Conservation (phyloP, 2,888 invertebrate genomes). For the Gerris lacustris region DNA sequence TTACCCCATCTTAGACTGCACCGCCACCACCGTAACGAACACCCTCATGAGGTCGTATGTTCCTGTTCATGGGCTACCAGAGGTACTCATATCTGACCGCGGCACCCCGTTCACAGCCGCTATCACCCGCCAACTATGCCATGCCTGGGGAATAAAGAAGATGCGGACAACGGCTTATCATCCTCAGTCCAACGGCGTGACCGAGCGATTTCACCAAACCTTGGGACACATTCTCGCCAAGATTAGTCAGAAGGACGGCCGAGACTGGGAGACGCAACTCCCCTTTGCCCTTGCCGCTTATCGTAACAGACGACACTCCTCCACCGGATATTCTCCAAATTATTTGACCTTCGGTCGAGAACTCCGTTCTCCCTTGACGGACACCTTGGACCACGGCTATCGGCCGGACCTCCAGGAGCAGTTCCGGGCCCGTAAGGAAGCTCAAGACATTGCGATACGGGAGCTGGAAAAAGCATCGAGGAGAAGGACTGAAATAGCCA, state of each 20-base stretch:
- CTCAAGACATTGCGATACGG: too few species aligned
- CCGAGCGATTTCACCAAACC: constrained; percentile 33
- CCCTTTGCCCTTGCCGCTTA: constrained; percentile 2
- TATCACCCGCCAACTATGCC: background rate
- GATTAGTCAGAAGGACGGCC: background rate
- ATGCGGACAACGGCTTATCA: constrained; percentile 31
- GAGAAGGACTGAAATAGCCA: background rate
- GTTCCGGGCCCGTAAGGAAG: background rate
- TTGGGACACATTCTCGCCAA: constrained; percentile 20
- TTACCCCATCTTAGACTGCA: constrained; percentile 22
- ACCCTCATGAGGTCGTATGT: constrained; percentile 12
- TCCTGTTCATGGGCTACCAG: constrained; percentile 33
- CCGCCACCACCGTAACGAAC: constrained; percentile 18
- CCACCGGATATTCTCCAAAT: constrained; percentile 3
- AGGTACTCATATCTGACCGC: constrained; percentile 35
- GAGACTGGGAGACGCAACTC: constrained; percentile 6
- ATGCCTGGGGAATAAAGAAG: constrained; percentile 12
- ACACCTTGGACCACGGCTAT: too few species aligned
- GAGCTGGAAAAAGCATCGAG: background rate
- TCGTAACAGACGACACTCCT: background rate
- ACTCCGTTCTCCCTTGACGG: background rate
- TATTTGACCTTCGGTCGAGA: constrained; percentile 5
- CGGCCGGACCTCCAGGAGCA: background rate
- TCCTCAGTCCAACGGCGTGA: constrained; percentile 32
- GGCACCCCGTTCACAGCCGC: constrained; percentile 33